phyloP scores from a whole-genome alignment of 1,140 invertebrate species.

The Apis dorsata region DNA sequence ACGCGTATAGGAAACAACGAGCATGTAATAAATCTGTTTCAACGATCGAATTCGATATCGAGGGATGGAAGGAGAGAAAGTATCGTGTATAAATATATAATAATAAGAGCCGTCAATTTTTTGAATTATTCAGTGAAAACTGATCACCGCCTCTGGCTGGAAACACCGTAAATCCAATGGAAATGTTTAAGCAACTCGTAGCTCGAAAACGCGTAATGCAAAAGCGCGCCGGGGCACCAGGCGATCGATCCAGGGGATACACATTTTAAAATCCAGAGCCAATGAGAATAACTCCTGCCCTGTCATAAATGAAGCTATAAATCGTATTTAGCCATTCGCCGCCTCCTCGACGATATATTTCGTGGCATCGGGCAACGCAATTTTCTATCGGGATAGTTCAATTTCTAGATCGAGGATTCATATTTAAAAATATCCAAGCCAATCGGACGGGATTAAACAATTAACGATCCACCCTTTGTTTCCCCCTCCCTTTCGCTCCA shows the following conservation, averaged over 20 bases:
- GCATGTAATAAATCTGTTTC: conserved; percentile 1
- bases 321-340: conserved; percentile 39
- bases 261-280: conserved; percentile 47
- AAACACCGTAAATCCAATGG: conserved; percentile 27
- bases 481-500: background rate
- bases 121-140: conserved; percentile 34
- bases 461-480: conserved; percentile 35
- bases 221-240: background rate
- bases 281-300: conserved; percentile 41
- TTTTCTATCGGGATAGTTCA: conserved; percentile 51
- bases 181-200: conserved; percentile 36
- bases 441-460: conserved; percentile 51
- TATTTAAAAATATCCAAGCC: conserved; percentile 49
- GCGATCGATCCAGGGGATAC: conserved; percentile 22
- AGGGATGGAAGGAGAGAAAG: too few species aligned
- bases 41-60: background rate
- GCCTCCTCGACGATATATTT: conserved; percentile 31
- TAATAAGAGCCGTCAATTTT: conserved; percentile 38
- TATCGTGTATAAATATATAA: background rate
- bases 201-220: conserved; percentile 17
- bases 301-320: conserved; percentile 51
- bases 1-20: background rate
- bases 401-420: conserved; percentile 51
- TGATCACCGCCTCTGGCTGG: conserved; percentile 20
- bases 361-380: conserved; percentile 32